Conservation (phyloP, 2,113 vertebrate species). For the Lagopus leucura region DNA sequence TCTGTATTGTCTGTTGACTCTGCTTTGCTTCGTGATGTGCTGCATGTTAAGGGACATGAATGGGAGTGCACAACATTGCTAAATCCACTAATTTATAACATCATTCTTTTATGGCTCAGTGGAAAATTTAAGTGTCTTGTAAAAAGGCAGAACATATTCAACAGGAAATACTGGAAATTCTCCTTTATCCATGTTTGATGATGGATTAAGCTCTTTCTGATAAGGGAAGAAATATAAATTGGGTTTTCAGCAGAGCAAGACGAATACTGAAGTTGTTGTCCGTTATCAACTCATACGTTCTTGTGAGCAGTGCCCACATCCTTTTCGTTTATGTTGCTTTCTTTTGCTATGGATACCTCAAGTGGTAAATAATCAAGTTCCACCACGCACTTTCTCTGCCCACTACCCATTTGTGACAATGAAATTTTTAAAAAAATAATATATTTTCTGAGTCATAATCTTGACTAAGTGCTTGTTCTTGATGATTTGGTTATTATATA, state of each 20-base stretch:
- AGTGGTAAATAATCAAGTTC: background rate
- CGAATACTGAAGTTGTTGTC: background rate
- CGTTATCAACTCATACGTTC: background rate
- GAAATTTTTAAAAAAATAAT: background rate
- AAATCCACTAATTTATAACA: background rate
- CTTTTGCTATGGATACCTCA: background rate
- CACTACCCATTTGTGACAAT: background rate
- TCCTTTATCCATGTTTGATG: background rate
- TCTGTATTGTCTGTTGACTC: background rate
- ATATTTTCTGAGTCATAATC: background rate
- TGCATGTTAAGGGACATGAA: background rate
- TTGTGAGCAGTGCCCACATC: background rate
- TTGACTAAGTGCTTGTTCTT: background rate
- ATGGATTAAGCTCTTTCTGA: background rate
- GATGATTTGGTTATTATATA: background rate
- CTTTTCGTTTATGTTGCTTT: background rate
- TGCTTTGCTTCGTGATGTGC: background rate
- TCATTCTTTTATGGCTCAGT: background rate
- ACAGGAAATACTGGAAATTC: background rate
- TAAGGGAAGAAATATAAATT: background rate
- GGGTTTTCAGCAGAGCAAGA: background rate
- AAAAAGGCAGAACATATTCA: background rate
- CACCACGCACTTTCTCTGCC: background rate
- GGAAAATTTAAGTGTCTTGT: background rate
- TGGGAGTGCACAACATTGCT: background rate